These are phyloP conservation scores for Coluber constrictor DNA, from an alignment of 2,797 vertebrate genomes.

Conservation along the genomic window DNA sequence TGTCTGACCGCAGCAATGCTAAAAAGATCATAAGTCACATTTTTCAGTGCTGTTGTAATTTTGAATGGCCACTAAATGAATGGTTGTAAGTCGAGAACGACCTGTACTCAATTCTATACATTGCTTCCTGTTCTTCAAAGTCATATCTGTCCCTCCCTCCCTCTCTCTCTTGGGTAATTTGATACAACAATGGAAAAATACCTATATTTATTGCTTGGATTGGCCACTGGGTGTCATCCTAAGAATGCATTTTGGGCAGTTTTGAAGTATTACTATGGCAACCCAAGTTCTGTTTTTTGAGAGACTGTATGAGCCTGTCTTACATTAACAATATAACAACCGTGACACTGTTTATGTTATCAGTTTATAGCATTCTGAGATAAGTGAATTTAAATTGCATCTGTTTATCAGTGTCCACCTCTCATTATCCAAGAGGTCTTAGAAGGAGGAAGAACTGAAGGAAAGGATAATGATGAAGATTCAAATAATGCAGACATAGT, in stretches of 20 bases:
- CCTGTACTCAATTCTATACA: no score
- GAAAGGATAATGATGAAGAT: neutral
- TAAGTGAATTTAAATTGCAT: neutral
- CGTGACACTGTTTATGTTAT: neutral
- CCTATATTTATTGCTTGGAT: constrained; percentile 53
- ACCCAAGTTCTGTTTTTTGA: neutral
- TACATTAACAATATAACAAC: neutral
- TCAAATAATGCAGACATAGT: neutral
- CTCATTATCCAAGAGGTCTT: neutral
- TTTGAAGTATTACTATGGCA: constrained; percentile 39
- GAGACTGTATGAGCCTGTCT: neutral
- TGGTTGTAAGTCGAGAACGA: neutral
- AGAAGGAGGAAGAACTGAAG: neutral
- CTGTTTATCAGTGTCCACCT: neutral
- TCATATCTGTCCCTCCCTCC: neutral
- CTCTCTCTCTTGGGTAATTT: neutral
- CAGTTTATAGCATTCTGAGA: neutral
- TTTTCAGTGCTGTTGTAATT: neutral
- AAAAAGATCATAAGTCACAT: no score
- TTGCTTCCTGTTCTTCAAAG: neutral
- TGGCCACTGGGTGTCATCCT: constrained; percentile 72
- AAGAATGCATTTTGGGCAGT: constrained; percentile 51
- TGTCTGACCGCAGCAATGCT: neutral
- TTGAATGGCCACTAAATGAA: neutral
- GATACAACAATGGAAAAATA: neutral